These are phyloP conservation scores for Elachura formosa DNA, from an alignment of 2,113 vertebrate genomes.

Conservation along the genomic window DNA sequence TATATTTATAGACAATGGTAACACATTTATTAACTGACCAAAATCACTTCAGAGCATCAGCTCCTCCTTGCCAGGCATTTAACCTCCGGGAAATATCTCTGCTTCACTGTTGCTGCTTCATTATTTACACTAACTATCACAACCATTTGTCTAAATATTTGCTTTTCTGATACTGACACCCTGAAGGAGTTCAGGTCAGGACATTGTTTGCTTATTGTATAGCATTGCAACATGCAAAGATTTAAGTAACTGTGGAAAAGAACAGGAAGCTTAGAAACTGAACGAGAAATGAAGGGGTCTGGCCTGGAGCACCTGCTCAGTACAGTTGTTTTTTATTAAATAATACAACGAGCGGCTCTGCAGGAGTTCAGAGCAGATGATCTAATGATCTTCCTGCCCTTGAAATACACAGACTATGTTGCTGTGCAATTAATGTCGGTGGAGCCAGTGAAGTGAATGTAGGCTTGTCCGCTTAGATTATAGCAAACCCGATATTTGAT, in stretches of 20 bases:
- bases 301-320: background rate
- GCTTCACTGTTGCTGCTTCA: constrained; percentile 6
- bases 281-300: background rate
- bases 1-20: background rate
- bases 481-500: background rate
- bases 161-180: constrained; percentile 34
- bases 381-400: constrained; percentile 5
- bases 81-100: background rate
- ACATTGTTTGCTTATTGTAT: constrained; percentile 6
- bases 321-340: constrained; percentile 22
- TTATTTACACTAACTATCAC: constrained; percentile 40
- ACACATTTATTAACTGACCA: background rate
- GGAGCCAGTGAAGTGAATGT: background rate
- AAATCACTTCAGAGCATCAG: background rate
- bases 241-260: constrained; percentile 1
- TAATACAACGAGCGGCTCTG: background rate
- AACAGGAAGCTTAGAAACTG: background rate
- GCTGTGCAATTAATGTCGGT: background rate
- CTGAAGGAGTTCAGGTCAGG: constrained; percentile 48
- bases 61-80: background rate
- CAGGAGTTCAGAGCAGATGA: background rate
- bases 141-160: constrained; percentile 55
- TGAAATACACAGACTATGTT: background rate
- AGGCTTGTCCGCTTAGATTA: background rate
- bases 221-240: background rate